Evolutionary conservation across 2,797 vertebrate species (phyloP).

Genomic region (Esox lucius): DNA sequence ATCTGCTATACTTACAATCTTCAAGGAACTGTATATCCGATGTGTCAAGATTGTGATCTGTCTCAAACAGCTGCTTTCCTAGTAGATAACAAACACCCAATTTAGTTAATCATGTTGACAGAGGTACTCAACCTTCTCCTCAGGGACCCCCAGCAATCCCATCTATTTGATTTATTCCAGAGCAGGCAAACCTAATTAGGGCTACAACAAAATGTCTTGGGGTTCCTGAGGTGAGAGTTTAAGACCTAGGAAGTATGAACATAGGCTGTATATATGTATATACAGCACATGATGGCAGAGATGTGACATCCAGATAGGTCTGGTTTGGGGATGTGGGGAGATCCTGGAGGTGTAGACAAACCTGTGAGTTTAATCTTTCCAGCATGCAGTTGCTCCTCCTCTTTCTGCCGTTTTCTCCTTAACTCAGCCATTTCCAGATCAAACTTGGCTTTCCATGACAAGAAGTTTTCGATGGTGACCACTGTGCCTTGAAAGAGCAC

Average conservation of each 20-base stretch:
- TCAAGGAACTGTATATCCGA: slow-evolving; percentile 98
- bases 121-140: too few species aligned
- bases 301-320: neutral
- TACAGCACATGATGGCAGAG: neutral
- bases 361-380: slow-evolving; percentile 92
- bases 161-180: too few species aligned
- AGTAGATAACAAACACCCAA: slow-evolving; percentile 30
- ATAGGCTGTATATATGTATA: neutral
- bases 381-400: slow-evolving; percentile 89
- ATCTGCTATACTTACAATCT: slow-evolving; percentile 78
- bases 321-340: neutral
- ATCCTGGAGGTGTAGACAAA: slow-evolving; percentile 38
- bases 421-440: slow-evolving; percentile 87
- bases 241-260: neutral
- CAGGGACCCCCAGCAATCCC: too few species aligned
- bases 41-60: slow-evolving; percentile 95
- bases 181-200: too few species aligned
- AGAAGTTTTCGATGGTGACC: slow-evolving; percentile 95
- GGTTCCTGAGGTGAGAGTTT: too few species aligned
- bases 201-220: too few species aligned
- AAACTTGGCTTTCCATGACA: slow-evolving; percentile 92
- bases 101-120: neutral
- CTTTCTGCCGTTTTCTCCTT: slow-evolving; percentile 88
- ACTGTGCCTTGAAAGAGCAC: slow-evolving; percentile 95
- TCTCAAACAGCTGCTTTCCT: slow-evolving; percentile 98